Percentiles rank a stretch among this genome's conserved stretches.
Evolutionary conservation across 2,888 invertebrate species (phyloP).

Genomic region (Meiosimyza platycephala): DNA sequence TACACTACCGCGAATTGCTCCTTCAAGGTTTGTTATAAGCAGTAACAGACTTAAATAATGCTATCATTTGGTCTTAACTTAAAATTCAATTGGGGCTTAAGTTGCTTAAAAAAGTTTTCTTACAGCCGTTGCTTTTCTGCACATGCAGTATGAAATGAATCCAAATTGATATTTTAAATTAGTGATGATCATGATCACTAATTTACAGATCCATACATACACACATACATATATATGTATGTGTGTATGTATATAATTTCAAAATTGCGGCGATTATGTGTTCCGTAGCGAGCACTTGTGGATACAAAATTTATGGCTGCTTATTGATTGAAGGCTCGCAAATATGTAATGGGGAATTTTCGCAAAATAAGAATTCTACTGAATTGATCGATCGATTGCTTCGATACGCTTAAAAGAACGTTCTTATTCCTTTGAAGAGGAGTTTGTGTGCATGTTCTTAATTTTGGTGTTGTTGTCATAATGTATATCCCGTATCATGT

Average conservation of each 20-base stretch:
- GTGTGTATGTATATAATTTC: conserved; percentile 9
- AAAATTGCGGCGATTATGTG: conserved; percentile 16
- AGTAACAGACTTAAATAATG: too few relatives aligned
- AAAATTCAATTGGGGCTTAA: too few relatives aligned
- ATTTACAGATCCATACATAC: conserved; percentile 10
- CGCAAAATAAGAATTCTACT: background rate
- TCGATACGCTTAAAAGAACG: background rate
- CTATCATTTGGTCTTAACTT: too few relatives aligned
- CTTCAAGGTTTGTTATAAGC: too few relatives aligned
- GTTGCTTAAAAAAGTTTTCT: too few relatives aligned
- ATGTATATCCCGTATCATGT: conserved; percentile 7
- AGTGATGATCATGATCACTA: background rate
- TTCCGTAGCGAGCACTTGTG: background rate
- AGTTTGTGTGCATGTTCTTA: background rate
- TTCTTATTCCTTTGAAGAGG: background rate
- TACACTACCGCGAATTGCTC: too few relatives aligned
- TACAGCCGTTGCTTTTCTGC: too few relatives aligned
- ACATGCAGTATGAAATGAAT: too few relatives aligned
- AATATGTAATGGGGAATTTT: background rate
- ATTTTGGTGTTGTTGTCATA: conserved; percentile 7
- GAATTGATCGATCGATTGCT: conserved; percentile 16
- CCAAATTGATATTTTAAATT: too few relatives aligned
- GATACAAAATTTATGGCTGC: background rate
- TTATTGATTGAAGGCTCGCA: background rate
- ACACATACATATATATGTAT: background rate